Evolutionary conservation across 64 coral and sea anemone species (phyloP).

Genomic region (Montipora capricornis): DNA sequence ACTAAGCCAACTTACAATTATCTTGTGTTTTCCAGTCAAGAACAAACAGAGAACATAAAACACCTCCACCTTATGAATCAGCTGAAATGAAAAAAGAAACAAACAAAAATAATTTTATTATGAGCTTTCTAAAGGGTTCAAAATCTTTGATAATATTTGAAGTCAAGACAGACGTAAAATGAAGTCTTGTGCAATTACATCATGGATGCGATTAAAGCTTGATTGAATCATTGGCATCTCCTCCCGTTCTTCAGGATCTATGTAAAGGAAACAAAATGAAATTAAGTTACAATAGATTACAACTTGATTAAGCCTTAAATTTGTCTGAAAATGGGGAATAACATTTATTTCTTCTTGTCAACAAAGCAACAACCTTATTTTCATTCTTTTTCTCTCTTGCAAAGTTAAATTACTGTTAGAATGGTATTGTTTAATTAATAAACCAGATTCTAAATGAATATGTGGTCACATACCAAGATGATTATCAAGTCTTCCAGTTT

Average conservation of each 20-base stretch:
- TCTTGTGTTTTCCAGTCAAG: constrained; percentile 92
- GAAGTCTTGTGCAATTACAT: background rate
- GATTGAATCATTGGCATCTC: constrained; percentile 30
- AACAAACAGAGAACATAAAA: constrained; percentile 96
- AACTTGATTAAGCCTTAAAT: no score
- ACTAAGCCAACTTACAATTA: constrained; percentile 51
- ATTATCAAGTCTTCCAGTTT: constrained; percentile 15
- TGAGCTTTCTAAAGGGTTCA: background rate
- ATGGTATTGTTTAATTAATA: no score
- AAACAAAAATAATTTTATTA: background rate
- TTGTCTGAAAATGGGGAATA: no score
- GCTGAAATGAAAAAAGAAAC: constrained; percentile 16
- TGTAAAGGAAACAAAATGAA: background rate
- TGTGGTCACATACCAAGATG: background rate
- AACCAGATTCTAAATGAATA: no score
- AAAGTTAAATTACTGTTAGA: no score
- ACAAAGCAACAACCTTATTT: no score
- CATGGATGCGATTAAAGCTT: constrained; percentile 55
- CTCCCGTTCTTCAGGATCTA: constrained; percentile 38
- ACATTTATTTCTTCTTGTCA: no score
- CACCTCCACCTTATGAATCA: constrained; percentile 94
- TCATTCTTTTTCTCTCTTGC: no score
- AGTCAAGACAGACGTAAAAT: background rate
- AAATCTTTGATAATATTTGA: background rate
- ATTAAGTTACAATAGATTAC: no score